A percentile compares a stretch with the other conserved stretches of the same genome.
These are phyloP conservation scores for Muricea muricata DNA, from an alignment of 92 coral and sea anemone species.

Conservation along the genomic window DNA sequence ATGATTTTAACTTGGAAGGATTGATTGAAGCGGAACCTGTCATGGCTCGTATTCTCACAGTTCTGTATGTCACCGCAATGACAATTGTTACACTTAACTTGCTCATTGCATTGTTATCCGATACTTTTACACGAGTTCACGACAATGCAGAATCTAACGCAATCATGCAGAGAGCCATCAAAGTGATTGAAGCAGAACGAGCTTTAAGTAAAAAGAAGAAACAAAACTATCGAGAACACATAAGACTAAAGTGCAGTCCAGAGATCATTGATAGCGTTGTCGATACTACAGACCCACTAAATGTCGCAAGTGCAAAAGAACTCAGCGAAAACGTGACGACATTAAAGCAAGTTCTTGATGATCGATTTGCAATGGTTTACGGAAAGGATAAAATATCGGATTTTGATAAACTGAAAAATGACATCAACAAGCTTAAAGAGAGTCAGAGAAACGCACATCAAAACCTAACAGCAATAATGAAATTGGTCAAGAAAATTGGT, in stretches of 20 bases:
- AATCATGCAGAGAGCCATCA: constrained; percentile 43
- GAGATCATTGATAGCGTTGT: neutral
- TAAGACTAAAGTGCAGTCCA: constrained; percentile 34
- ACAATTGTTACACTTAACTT: constrained; percentile 36
- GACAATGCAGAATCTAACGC: constrained; percentile 36
- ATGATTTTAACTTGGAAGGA: constrained; percentile 32
- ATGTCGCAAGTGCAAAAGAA: constrained; percentile 24
- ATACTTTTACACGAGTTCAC: constrained; percentile 33
- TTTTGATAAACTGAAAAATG: constrained; percentile 15
- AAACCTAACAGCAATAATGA: constrained; percentile 4
- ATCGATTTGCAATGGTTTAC: constrained; percentile 38
- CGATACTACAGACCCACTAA: constrained; percentile 60
- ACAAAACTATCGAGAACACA: constrained; percentile 6
- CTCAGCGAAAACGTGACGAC: neutral
- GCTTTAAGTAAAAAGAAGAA: constrained; percentile 17
- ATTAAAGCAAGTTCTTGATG: constrained; percentile 17
- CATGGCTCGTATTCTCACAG: constrained; percentile 42
- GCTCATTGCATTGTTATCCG: constrained; percentile 34
- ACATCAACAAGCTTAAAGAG: neutral
- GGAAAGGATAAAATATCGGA: constrained; percentile 38
- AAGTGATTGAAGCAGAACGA: constrained; percentile 28
- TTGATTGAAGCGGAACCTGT: constrained; percentile 31
- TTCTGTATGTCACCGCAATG: constrained; percentile 22
- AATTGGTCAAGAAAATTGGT: neutral
- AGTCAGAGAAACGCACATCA: neutral